These are phyloP conservation scores for Conistra vaccinii DNA, from an alignment of 2,888 invertebrate genomes.

Conservation along the genomic window DNA sequence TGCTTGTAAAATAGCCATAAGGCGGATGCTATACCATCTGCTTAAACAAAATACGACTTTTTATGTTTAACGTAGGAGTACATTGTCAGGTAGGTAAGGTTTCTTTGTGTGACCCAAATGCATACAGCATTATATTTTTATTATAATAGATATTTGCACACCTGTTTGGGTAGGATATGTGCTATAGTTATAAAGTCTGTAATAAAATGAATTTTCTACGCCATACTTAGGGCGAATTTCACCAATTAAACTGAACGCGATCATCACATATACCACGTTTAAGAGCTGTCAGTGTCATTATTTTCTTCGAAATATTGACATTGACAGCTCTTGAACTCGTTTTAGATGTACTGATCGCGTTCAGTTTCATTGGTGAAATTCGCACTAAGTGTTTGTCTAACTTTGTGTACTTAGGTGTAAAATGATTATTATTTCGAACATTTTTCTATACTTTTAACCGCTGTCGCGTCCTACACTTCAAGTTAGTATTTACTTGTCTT, in stretches of 20 bases:
- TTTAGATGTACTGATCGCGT: too few relatives aligned
- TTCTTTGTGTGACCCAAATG: conserved; percentile 3
- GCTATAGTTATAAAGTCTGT: too few relatives aligned
- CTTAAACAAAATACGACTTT: background rate
- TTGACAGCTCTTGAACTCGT: too few relatives aligned
- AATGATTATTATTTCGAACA: background rate
- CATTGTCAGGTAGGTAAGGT: background rate
- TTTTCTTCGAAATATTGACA: too few relatives aligned
- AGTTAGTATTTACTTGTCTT: too few relatives aligned
- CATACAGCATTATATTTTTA: too few relatives aligned
- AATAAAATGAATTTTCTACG: background rate
- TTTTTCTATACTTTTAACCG: background rate
- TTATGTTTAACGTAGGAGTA: background rate
- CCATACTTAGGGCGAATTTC: background rate
- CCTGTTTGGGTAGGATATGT: too few relatives aligned
- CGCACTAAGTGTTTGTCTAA: background rate
- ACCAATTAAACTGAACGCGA: too few relatives aligned
- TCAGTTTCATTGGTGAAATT: too few relatives aligned
- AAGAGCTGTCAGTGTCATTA: too few relatives aligned
- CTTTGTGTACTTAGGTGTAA: background rate
- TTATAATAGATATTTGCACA: too few relatives aligned
- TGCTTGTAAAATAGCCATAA: background rate
- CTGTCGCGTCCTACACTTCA: background rate
- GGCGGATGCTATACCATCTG: conserved; percentile 6
- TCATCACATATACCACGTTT: too few relatives aligned